Evolutionary conservation across 2,797 vertebrate species (phyloP).

Genomic region (Xiphorhynchus erythropygius): DNA sequence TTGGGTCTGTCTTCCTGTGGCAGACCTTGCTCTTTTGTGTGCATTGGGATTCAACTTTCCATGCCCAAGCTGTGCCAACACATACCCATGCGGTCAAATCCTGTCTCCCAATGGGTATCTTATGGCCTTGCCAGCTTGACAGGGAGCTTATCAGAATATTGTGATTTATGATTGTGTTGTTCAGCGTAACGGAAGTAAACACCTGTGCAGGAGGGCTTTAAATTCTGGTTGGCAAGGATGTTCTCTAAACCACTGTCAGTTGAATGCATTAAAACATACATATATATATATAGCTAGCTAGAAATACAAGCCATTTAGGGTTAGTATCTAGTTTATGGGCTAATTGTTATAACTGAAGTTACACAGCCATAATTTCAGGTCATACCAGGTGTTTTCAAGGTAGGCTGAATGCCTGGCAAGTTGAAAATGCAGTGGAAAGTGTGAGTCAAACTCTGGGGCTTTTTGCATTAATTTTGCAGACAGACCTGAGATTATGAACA

Average conservation of each 20-base stretch:
- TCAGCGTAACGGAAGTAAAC: not conserved
- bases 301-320: not conserved
- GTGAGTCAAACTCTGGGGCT: not conserved
- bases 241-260: not conserved
- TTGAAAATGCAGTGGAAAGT: not conserved
- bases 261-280: not conserved
- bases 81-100: not conserved
- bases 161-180: not conserved
- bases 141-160: not conserved
- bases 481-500: not conserved
- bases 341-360: not conserved
- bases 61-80: not conserved
- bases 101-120: not conserved
- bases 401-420: not conserved
- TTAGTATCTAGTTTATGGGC: not conserved
- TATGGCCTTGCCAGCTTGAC: not conserved
- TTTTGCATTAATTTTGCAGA: not conserved
- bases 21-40: not conserved
- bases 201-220: not conserved
- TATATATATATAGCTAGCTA: not conserved
- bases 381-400: not conserved
- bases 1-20: not conserved
- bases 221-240: not conserved
- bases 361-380: not conserved
- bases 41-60: fast-evolving